phyloP scores from a whole-genome alignment of 2,888 invertebrate genomes.

The Nesidiocoris tenuis region DNA sequence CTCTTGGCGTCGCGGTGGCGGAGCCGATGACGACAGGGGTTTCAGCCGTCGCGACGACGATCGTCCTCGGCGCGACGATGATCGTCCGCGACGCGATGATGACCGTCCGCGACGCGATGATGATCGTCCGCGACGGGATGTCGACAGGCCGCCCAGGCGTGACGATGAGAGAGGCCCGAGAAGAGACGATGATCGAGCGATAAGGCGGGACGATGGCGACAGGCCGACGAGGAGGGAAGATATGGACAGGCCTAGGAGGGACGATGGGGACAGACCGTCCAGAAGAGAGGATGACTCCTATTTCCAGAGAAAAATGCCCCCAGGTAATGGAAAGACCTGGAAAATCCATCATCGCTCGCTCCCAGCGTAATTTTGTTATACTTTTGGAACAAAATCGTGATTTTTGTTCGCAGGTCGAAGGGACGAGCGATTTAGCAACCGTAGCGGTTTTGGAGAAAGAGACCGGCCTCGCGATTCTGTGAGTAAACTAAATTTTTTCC shows the following conservation, averaged over 20 bases:
- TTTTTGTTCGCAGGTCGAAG: constrained; percentile 11
- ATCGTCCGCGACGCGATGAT: background rate
- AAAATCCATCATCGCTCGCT: too few species aligned
- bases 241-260: background rate
- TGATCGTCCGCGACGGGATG: constrained; percentile 14
- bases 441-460: background rate
- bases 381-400: too few species aligned
- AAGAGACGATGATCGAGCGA: background rate
- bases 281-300: background rate
- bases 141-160: background rate
- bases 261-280: background rate
- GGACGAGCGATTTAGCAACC: background rate
- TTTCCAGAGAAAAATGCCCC: background rate
- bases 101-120: constrained; percentile 48
- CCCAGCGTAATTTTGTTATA: too few species aligned
- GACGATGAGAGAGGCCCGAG: background rate
- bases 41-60: background rate
- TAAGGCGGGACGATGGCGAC: background rate
- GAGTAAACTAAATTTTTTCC: background rate
- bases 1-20: background rate
- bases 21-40: background rate
- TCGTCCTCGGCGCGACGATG: background rate
- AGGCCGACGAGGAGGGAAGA: background rate
- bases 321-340: too few species aligned
- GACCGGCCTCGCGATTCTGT: constrained; percentile 16